Evolutionary conservation across 2,888 invertebrate genomes (phyloP).

Genomic region (Chydorus sphaericus): DNA sequence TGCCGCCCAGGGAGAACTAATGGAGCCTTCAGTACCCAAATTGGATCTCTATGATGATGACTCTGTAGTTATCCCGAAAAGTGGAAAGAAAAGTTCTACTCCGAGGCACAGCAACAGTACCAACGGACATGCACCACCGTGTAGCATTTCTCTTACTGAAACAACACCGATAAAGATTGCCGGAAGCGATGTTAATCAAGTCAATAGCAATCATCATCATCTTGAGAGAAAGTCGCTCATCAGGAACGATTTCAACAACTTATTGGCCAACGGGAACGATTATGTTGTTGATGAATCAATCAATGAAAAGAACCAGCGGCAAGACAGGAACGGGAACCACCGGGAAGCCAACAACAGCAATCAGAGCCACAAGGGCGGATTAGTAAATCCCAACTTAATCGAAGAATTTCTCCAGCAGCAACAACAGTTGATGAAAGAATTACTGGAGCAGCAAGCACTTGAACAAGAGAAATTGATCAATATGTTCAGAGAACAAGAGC

Average conservation of each 20-base stretch:
- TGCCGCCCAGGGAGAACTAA: conserved; percentile 4
- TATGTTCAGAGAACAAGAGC: conserved; percentile 49
- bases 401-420: conserved; percentile 38
- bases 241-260: not conserved
- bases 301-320: not conserved
- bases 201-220: not conserved
- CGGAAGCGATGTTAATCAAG: not conserved
- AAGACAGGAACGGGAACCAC: not conserved
- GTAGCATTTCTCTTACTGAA: no score
- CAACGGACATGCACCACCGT: no score
- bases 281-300: not conserved
- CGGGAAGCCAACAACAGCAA: not conserved
- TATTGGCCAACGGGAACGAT: no score
- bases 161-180: not conserved
- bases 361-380: no score
- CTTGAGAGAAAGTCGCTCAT: not conserved
- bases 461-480: conserved; percentile 47
- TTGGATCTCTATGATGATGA: not conserved
- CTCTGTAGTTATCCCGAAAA: not conserved
- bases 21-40: not conserved
- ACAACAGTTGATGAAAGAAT: conserved; percentile 42
- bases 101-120: no score
- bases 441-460: conserved; percentile 45
- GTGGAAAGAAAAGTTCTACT: not conserved
- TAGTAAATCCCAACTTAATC: conserved; percentile 14